Evolutionary conservation across 2,797 vertebrate genomes (phyloP), one percentile per base, ranked within the genome.

Genomic region (Netta rufina): DNA sequence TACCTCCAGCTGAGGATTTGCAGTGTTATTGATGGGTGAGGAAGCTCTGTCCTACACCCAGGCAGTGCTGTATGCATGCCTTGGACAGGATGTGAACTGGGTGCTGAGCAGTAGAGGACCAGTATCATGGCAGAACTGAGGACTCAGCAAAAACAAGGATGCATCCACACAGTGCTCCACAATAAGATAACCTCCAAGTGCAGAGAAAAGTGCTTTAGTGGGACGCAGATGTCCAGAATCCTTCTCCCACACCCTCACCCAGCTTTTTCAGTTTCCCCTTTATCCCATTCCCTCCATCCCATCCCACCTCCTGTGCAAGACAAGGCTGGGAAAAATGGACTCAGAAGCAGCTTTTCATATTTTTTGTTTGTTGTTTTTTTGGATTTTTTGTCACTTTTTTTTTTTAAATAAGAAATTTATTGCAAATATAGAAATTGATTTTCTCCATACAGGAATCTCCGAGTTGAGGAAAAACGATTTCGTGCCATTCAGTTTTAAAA

Each of bases 341-440:
- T 86, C 96, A 90, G 84, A 92, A 91, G 58, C 89, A 94, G 73
- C 9, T 93, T 94, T 95, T 92, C 66, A 56, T 71, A 56, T 47
- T 88, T 93, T 88, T 92, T 85, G 24, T 92, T 95, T 22, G 87
- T 92, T 95, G 91, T 96, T 98, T 98, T 84, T 91, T 89, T 79
- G 27, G 58, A 17, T 82, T 95, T 95, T 95, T 95, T 79, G 36
- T 92, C 39, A 2, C 77, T 27, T 95, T 93, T 97, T 93, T 97
- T 36, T 97, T 98, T 98, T 98, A 95, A 98, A 98, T 98, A 98
- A 98, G 98, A 98, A 98, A 98, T 98, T 98, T 98, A 98, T 98
- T 98, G 98, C 98, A 98, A 98, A 98, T 98, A 98, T 98, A 98
- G 98, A 98, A 98, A 98, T 98, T 97, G 98, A 98, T 98, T 98